Percentiles rank a stretch among this genome's conserved stretches.
Evolutionary conservation across 2,888 invertebrate species (phyloP).

Genomic region (Schizaphis graminum): DNA sequence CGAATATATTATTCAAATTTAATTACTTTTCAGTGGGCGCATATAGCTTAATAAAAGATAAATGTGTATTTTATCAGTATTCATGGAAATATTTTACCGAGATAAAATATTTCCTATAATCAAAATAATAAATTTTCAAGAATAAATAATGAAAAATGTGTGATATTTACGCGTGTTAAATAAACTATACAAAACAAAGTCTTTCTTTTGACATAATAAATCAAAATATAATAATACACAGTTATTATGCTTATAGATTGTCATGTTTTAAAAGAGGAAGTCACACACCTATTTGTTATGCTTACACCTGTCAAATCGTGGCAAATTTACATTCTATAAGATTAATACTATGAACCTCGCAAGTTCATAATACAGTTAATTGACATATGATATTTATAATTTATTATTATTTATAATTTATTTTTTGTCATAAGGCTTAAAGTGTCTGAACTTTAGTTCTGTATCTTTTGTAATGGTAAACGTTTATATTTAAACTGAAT

Average conservation of each 20-base stretch:
- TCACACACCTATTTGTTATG: constrained; percentile 22
- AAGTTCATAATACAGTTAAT: background rate
- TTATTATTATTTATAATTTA: background rate
- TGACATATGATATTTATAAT: background rate
- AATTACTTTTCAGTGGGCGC: background rate
- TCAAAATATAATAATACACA: background rate
- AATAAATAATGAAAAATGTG: background rate
- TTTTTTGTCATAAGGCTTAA: background rate
- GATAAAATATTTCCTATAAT: background rate
- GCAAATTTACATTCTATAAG: constrained; percentile 18
- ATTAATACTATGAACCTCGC: background rate
- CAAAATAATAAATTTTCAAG: background rate
- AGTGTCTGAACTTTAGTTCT: background rate
- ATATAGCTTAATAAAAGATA: background rate
- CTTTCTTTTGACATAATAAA: background rate
- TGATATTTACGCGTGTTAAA: background rate
- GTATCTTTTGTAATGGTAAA: background rate
- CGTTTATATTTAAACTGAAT: background rate
- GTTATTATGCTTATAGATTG: constrained; percentile 6
- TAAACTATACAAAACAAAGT: background rate
- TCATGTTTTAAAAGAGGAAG: background rate
- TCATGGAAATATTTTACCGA: background rate
- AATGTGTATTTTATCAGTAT: background rate
- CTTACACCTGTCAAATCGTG: background rate
- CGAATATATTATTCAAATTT: background rate